Base-by-base conservation (phyloP, 2,797 vertebrate species). In the Pangasius mekongensis region DNA sequence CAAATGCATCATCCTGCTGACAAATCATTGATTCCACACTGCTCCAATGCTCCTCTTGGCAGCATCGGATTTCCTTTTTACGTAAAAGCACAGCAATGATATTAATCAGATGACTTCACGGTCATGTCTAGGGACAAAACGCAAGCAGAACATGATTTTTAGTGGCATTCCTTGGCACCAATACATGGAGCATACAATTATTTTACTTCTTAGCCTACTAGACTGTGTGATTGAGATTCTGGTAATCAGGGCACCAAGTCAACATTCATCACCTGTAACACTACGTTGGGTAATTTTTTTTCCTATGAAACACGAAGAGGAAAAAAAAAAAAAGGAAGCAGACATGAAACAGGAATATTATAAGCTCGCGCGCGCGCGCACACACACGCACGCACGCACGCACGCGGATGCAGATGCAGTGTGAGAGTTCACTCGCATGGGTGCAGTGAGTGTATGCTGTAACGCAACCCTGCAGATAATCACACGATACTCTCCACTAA, bases 401-500 rank as follows among this genome's bases (percentile, higher is more conserved):
- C 6, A 20, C 16, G n/a, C n/a, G n/a, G n/a, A n/a, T n/a, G n/a
- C n/a, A 36, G 36, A 14, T 54, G 30, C 33, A 47, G 3, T n/a
- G 60, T 27, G 16, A 56, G 67, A 7, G 10, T n/a, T 84, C 69
- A 24, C 33, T 54, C 66, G 64, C 18, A 56, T 1, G 14, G 52
- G 52, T 73, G 84, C 9, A 76, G 66, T 24, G 52, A 69, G 49
- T 13, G 54, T 20, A 85, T n/a, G 60, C 83, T 73, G 67, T 52
- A 85, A 89, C 84, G 71, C 86, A 86, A 89, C 58, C 83, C 86
- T 89, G 77, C 88, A 90, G 87, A 73, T 87, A 86, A 85, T 81
- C 47, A 91, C 85, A 90, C 85, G 62, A 82, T 86, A 80, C 86
- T 89, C 90, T 90, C 76, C 90, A 89, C 87, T 90, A 85, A 56